These are phyloP conservation scores for Ctenomys sociabilis DNA, from an alignment of 2,113 vertebrate genomes.

Conservation along the genomic window DNA sequence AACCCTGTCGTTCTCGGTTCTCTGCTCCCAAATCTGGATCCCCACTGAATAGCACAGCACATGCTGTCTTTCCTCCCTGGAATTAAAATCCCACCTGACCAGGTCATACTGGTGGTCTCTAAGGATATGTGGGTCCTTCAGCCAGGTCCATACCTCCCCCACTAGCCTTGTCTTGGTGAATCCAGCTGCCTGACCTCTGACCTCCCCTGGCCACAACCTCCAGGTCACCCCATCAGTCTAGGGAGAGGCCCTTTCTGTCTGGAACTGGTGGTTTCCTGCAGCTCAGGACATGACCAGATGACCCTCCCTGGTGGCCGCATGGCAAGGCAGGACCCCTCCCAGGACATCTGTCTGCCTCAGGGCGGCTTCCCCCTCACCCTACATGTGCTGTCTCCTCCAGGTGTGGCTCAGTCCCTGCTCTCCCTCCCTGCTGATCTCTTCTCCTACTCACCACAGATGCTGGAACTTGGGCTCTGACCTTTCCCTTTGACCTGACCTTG, in stretches of 20 bases:
- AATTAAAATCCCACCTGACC: background rate
- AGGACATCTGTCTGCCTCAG: background rate
- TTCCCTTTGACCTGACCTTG: background rate
- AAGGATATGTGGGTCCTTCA: background rate
- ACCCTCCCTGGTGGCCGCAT: too few species aligned
- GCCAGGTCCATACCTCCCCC: rapidly evolving
- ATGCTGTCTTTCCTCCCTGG: background rate
- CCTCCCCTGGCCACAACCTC: background rate
- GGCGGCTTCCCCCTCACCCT: background rate
- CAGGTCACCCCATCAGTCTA: background rate
- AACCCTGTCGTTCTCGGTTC: background rate
- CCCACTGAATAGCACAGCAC: background rate
- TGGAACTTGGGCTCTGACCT: rapidly evolving
- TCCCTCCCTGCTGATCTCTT: background rate
- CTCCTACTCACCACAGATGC: background rate
- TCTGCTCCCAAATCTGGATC: background rate
- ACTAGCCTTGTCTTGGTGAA: rapidly evolving
- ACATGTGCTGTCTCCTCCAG: background rate
- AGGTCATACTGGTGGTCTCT: background rate
- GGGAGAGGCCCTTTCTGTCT: background rate
- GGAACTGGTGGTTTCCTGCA: background rate
- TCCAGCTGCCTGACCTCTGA: background rate
- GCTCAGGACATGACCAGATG: background rate
- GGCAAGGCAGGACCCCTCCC: background rate
- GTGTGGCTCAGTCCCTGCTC: background rate